Evolutionary conservation across 2,113 vertebrate species (phyloP).

Genomic region (Acrocephalus arundinaceus): DNA sequence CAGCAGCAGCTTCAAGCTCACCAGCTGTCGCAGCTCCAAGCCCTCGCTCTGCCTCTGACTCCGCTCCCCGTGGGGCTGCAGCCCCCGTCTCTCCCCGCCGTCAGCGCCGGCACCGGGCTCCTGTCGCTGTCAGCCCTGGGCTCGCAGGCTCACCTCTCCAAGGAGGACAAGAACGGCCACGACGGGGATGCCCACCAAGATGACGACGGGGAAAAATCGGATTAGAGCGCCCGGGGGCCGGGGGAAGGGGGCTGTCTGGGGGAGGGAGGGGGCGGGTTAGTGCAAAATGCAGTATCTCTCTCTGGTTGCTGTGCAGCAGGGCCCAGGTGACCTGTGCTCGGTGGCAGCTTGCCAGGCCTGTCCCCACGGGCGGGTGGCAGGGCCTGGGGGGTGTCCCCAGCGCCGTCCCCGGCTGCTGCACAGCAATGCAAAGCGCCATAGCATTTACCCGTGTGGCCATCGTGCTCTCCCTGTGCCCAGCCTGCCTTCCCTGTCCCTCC

Average conservation of each 20-base stretch:
- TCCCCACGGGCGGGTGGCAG: not conserved
- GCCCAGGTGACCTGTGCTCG: not conserved
- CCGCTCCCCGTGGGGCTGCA: conserved; percentile 91
- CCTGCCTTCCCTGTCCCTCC: not conserved
- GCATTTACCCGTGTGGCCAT: not conserved
- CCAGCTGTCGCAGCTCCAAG: conserved; percentile 97
- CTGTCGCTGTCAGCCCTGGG: conserved; percentile 93
- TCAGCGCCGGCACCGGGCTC: conserved; percentile 89
- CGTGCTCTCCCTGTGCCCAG: conserved; percentile 1
- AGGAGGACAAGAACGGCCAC: conserved; percentile 93
- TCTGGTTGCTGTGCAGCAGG: not conserved
- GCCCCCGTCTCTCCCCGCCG: conserved; percentile 84
- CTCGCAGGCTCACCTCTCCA: conserved; percentile 89
- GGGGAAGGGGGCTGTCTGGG: not conserved
- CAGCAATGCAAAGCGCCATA: not conserved
- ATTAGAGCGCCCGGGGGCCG: conserved; percentile 72
- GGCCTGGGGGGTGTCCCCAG: not conserved
- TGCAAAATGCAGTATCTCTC: conserved; percentile 25
- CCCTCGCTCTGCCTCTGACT: conserved; percentile 91
- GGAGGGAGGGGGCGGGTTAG: not conserved
- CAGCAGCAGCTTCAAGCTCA: conserved; percentile 99
- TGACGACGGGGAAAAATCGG: conserved; percentile 93
- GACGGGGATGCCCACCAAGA: conserved; percentile 87
- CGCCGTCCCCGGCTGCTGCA: not conserved
- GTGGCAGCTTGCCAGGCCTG: not conserved